Percentiles rank a stretch among this genome's conserved stretches.
These are phyloP conservation scores for Chrysochloris asiatica DNA, from an alignment of 2,113 vertebrate species.

Conservation along the genomic window DNA sequence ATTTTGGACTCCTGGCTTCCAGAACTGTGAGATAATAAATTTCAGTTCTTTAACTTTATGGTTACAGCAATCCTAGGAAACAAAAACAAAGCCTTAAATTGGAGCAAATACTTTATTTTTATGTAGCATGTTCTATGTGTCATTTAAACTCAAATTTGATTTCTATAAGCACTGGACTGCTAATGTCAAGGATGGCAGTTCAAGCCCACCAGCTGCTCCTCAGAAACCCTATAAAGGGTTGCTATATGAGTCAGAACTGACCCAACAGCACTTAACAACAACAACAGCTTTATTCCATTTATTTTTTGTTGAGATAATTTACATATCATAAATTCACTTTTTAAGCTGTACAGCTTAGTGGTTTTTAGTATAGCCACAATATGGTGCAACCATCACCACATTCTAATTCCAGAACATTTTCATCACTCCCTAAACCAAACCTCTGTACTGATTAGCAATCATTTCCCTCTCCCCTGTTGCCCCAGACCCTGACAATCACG, in stretches of 20 bases:
- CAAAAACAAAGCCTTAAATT: background rate
- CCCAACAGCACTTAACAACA: too few species aligned
- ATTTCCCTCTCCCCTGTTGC: background rate
- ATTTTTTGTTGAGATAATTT: constrained; percentile 35
- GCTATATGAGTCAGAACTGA: too few species aligned
- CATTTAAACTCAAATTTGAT: background rate
- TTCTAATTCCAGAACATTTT: constrained; percentile 34
- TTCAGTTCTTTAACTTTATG: background rate
- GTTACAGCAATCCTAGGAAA: background rate
- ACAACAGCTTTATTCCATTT: background rate
- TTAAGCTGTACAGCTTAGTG: background rate
- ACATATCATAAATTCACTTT: constrained; percentile 12
- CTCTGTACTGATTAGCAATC: background rate
- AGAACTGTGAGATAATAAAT: background rate
- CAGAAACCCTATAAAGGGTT: too few species aligned
- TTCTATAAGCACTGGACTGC: too few species aligned
- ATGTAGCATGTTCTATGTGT: background rate
- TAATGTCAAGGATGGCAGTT: too few species aligned
- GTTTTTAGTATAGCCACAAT: background rate
- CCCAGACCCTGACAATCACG: background rate
- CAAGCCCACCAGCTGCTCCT: too few species aligned
- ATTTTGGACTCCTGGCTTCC: background rate
- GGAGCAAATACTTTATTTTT: background rate
- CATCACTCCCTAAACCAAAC: background rate
- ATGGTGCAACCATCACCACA: background rate